phyloP scores from a whole-genome alignment of 1,140 invertebrate genomes.

The Asobara japonica region DNA sequence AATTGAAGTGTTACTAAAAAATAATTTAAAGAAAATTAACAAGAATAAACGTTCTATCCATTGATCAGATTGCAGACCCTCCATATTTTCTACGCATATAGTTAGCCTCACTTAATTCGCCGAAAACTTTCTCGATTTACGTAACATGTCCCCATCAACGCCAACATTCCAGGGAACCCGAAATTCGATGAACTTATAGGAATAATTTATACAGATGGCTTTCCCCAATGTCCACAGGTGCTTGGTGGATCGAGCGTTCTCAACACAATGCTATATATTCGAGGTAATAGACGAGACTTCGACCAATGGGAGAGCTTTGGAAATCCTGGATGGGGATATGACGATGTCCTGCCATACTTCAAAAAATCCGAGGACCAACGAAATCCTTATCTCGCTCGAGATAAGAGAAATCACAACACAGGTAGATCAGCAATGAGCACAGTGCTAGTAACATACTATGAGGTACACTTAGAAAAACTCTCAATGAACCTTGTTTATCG shows the following conservation, averaged over 20 bases:
- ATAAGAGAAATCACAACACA: slow-evolving; percentile 75
- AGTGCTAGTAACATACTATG: too few species aligned
- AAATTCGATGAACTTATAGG: not conserved
- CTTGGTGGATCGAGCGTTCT: slow-evolving; percentile 88
- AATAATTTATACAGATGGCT: not conserved
- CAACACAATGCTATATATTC: slow-evolving; percentile 91
- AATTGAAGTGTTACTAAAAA: too few species aligned
- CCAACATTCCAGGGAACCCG: not conserved
- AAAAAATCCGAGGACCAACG: slow-evolving; percentile 86
- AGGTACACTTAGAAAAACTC: too few species aligned
- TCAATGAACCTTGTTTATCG: too few species aligned
- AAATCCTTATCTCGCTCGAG: slow-evolving; percentile 81
- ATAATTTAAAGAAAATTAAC: too few species aligned
- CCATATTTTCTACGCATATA: too few species aligned
- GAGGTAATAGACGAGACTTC: slow-evolving; percentile 90
- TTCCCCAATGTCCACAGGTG: slow-evolving; percentile 58
- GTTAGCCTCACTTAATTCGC: too few species aligned
- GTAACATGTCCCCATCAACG: not conserved
- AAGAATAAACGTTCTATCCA: too few species aligned
- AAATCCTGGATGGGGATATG: slow-evolving; percentile 89
- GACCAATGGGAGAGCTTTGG: slow-evolving; percentile 90
- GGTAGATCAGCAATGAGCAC: slow-evolving; percentile 67
- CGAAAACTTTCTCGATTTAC: too few species aligned
- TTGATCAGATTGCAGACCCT: too few species aligned
- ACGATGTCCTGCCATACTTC: slow-evolving; percentile 88